Percentiles rank a stretch among this genome's conserved stretches.
These are phyloP conservation scores for Eupristina koningsbergeri DNA, from an alignment of 1,140 invertebrate species.

Conservation along the genomic window DNA sequence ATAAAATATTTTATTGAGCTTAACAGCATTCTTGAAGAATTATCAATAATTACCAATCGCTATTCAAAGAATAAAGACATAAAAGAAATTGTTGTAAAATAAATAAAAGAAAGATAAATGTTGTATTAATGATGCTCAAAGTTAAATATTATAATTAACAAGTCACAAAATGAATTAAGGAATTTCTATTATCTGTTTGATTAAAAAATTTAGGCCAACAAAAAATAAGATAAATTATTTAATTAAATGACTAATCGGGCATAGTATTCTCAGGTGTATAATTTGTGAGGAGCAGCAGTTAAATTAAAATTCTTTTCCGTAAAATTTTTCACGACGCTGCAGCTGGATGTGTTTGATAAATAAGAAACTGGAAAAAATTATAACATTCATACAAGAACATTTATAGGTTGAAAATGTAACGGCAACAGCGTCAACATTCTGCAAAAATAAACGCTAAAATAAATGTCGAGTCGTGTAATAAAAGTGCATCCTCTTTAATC, in stretches of 20 bases:
- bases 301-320: neutral
- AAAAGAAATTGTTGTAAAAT: too few relatives aligned
- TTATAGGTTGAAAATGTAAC: neutral
- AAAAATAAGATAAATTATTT: neutral
- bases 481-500: conserved; percentile 40
- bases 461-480: conserved; percentile 14
- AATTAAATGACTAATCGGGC: conserved; percentile 2
- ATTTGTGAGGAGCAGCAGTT: conserved; percentile 8
- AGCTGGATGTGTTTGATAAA: neutral
- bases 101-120: too few relatives aligned
- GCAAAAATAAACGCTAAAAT: conserved; percentile 29
- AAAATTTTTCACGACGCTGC: neutral
- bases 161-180: too few relatives aligned
- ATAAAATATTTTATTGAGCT: too few relatives aligned
- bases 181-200: neutral
- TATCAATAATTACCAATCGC: too few relatives aligned
- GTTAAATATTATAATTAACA: too few relatives aligned
- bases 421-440: neutral
- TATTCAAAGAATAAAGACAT: too few relatives aligned
- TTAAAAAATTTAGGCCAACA: too few relatives aligned
- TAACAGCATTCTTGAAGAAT: too few relatives aligned
- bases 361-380: neutral
- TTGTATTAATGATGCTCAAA: too few relatives aligned
- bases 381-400: conserved; percentile 11
- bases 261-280: neutral